Conservation (phyloP, 2,888 invertebrate genomes). For the Cephus nigrinus region DNA sequence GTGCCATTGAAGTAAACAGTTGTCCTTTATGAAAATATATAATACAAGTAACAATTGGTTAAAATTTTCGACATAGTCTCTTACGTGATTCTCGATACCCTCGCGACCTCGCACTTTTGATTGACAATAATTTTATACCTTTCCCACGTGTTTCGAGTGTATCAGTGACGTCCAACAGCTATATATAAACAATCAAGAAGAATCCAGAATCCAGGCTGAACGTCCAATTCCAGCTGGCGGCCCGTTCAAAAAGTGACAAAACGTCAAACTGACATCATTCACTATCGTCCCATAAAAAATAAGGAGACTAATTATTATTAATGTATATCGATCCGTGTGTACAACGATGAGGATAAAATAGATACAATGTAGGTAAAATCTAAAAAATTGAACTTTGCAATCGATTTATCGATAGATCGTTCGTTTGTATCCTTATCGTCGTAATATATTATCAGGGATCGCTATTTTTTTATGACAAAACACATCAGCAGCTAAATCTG, state of each 20-base stretch:
- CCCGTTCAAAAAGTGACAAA: slow-evolving; percentile 10
- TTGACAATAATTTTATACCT: slow-evolving; percentile 67
- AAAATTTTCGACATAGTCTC: background rate
- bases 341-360: background rate
- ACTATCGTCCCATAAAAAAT: slow-evolving; percentile 1
- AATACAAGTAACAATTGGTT: background rate
- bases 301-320: background rate
- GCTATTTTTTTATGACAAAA: background rate
- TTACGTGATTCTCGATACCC: background rate
- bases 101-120: background rate
- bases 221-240: slow-evolving; percentile 11
- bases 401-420: background rate
- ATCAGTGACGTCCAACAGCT: slow-evolving; percentile 30
- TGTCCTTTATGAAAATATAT: background rate
- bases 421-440: background rate
- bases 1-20: background rate
- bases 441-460: background rate
- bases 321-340: background rate
- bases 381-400: rapidly evolving
- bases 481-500: background rate
- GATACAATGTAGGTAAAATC: background rate
- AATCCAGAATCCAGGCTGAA: slow-evolving; percentile 15
- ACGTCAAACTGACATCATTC: background rate
- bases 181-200: slow-evolving; percentile 15
- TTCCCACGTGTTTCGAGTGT: slow-evolving; percentile 63